Evolutionary conservation across 2,888 invertebrate species (phyloP), one percentile per base, ranked within the genome.

Genomic region (Notodonta dromedarius): DNA sequence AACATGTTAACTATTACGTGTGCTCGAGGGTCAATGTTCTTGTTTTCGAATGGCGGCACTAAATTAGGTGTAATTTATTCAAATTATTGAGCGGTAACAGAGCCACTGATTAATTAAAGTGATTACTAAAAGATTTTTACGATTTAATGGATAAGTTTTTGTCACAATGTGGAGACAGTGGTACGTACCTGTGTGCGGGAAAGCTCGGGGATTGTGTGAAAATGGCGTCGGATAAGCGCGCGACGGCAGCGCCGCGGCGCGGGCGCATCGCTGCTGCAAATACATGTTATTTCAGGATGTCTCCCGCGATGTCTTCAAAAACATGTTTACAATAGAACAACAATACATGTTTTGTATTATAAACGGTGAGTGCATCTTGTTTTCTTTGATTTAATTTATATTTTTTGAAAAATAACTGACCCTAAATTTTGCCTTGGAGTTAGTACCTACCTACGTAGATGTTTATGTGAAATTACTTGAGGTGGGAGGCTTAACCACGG

Each of bases 211-310:
- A 84, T 82, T 82, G 86, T 85, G 88, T 89, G 92, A 93, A 93
- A 93, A 93, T 93, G 93, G 93, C 93, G 92, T 85, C 91, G 87
- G 83, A 84, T 84, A 85, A 87, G 78, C 78, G 82, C 72, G 85
- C 87, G 86, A 86, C 80, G 67, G 76, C 71, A 90, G 91, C 87
- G 86, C 86, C 86, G 81, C 89, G 85, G 84, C 88, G 89, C 83
- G 87, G 80, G 90, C 91, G 89, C 90, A 82, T 89, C 86, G 82
- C 70, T 75, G 77, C 82, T 90, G 89, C 90, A 89, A 89, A 89
- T 88, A 86, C 84, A 85, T 89, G 91, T 93, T 93, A 93, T 93
- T 93, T 93, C 93, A 93, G 93, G 93, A 93, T 88, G 87, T 88
- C 93, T 93, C 93, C 93, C 93, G 93, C 92, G 91, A 86, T 85